These are phyloP conservation scores for Pollimyrus isidori DNA, from an alignment of 2,113 vertebrate species.

Conservation along the genomic window DNA sequence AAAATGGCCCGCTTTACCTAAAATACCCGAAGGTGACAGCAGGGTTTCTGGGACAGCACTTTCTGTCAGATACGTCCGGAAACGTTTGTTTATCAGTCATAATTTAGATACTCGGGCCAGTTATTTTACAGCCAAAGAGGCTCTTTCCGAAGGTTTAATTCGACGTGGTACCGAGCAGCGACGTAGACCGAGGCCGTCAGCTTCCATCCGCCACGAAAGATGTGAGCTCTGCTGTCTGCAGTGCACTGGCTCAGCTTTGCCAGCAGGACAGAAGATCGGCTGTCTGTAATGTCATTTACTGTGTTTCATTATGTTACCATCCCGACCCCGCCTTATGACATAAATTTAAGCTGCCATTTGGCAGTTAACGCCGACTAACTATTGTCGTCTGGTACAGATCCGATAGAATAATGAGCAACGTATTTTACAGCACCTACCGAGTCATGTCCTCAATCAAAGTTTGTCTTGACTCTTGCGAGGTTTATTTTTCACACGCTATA, in stretches of 20 bases:
- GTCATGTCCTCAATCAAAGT: neutral
- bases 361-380: neutral
- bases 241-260: neutral
- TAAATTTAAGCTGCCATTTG: neutral
- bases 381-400: neutral
- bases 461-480: neutral
- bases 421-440: neutral
- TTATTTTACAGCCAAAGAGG: neutral
- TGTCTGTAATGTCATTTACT: neutral
- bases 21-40: neutral
- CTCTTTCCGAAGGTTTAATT: neutral
- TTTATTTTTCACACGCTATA: neutral
- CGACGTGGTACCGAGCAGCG: no score
- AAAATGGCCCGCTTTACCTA: neutral
- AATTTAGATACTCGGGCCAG: neutral
- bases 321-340: neutral
- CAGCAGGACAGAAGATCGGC: neutral
- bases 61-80: neutral
- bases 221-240: neutral
- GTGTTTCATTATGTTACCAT: neutral
- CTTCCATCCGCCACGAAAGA: neutral
- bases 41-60: neutral
- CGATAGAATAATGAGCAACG: neutral
- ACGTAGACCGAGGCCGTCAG: neutral
- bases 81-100: neutral